Conservation (phyloP, 2,888 invertebrate species). For the Eristalis arbustorum region DNA sequence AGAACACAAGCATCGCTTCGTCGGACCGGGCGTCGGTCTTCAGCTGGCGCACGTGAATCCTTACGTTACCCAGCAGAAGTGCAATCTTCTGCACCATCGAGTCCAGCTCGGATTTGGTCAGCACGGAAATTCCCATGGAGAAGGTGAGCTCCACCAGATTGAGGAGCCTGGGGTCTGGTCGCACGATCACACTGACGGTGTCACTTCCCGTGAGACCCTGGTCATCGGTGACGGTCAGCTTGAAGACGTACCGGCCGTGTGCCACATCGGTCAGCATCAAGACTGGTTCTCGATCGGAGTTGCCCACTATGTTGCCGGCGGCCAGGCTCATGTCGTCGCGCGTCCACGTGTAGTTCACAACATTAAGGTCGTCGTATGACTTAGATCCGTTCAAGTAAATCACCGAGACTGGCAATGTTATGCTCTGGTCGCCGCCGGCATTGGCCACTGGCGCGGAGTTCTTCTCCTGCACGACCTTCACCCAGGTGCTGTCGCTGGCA, state of each 20-base stretch:
- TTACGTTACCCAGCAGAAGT: conserved; percentile 87
- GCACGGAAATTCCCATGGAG: conserved; percentile 86
- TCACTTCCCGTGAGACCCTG: conserved; percentile 92
- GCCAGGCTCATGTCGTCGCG: conserved; percentile 89
- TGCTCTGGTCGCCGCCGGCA: conserved; percentile 91
- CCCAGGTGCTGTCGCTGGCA: conserved; percentile 86
- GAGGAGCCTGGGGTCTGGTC: conserved; percentile 87
- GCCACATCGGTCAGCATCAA: conserved; percentile 92
- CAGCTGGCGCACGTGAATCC: conserved; percentile 83
- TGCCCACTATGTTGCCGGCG: conserved; percentile 89
- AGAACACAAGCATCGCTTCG: conserved; percentile 86
- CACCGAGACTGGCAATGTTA: conserved; percentile 88
- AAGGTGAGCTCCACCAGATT: conserved; percentile 91
- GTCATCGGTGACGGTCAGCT: conserved; percentile 93
- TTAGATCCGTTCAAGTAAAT: conserved; percentile 91
- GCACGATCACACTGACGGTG: conserved; percentile 91
- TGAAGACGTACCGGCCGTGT: conserved; percentile 93
- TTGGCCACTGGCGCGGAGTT: conserved; percentile 94
- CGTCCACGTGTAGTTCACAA: conserved; percentile 92
- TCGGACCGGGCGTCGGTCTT: conserved; percentile 83
- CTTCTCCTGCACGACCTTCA: conserved; percentile 92
- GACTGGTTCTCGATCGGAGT: conserved; percentile 88
- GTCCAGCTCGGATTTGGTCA: conserved; percentile 84
- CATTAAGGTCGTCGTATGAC: conserved; percentile 92
- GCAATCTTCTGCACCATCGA: conserved; percentile 89